Evolutionary conservation across 2,797 vertebrate genomes (phyloP).

Genomic region (Thunnus albacares): DNA sequence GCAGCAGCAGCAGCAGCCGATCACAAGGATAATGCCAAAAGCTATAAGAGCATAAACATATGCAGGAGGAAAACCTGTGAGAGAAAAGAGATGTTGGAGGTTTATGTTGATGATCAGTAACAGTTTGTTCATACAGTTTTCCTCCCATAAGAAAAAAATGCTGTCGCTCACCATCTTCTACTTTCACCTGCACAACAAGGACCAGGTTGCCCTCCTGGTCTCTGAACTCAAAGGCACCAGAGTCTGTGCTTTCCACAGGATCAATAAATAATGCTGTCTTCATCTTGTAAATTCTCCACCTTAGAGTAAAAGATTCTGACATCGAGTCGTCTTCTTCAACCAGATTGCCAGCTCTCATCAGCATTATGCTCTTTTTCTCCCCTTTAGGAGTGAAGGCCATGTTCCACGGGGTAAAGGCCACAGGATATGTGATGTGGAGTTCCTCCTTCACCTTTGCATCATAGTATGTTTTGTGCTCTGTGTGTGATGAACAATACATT

Average conservation of each 20-base stretch:
- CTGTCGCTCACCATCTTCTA: neutral
- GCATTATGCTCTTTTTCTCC: rapidly evolving
- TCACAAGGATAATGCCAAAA: rapidly evolving
- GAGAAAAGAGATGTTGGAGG: neutral
- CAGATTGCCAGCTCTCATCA: neutral
- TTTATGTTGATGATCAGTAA: neutral
- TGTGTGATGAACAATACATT: constrained; percentile 14
- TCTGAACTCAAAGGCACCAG: constrained; percentile 42
- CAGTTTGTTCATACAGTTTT: neutral
- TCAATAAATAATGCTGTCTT: neutral
- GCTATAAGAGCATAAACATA: rapidly evolving
- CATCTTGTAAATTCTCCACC: rapidly evolving
- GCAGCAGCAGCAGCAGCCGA: constrained; percentile 46
- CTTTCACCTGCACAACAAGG: rapidly evolving
- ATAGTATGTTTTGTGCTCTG: neutral
- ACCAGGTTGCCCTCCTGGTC: constrained; percentile 42
- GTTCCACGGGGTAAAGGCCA: rapidly evolving
- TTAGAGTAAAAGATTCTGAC: too few species aligned
- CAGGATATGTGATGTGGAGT: neutral
- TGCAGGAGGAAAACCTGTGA: neutral
- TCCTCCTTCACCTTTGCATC: rapidly evolving
- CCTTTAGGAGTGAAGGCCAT: neutral
- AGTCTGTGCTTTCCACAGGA: neutral
- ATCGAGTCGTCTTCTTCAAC: too few species aligned
- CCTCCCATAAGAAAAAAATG: neutral